phyloP scores from a whole-genome alignment of 2,113 vertebrate species.

The Tonatia bakeri region DNA sequence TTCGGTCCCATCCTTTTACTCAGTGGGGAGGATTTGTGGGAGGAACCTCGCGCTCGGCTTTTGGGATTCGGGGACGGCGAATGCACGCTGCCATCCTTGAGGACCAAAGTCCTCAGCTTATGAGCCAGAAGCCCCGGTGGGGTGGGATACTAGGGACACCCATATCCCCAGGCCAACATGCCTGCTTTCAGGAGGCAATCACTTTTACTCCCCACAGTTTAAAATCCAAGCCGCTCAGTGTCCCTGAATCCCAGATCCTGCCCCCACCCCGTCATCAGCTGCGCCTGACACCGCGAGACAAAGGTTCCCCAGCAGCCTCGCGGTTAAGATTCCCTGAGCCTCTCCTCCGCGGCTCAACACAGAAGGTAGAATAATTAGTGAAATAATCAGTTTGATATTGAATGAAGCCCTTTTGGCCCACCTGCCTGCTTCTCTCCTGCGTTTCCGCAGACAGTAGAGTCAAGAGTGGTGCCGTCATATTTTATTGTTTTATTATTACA shows the following conservation, averaged over 20 bases:
- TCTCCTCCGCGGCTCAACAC: slow-evolving; percentile 17
- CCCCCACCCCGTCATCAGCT: neutral
- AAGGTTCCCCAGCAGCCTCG: slow-evolving; percentile 16
- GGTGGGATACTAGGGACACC: neutral
- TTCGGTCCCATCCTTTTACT: neutral
- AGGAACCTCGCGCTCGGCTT: neutral
- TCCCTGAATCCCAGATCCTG: neutral
- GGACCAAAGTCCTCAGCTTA: neutral
- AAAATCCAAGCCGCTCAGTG: neutral
- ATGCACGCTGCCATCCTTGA: neutral
- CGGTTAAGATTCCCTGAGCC: neutral
- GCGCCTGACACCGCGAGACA: slow-evolving; percentile 39
- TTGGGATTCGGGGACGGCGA: neutral
- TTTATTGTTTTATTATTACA: slow-evolving; percentile 38
- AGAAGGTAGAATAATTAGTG: slow-evolving; percentile 65
- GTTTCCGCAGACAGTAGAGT: slow-evolving; percentile 18
- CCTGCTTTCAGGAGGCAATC: neutral
- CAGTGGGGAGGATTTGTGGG: neutral
- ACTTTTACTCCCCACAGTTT: neutral
- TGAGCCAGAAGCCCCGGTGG: neutral
- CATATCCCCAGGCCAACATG: neutral
- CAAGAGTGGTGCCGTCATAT: neutral
- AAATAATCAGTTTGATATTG: slow-evolving; percentile 61
- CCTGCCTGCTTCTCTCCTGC: slow-evolving; percentile 16
- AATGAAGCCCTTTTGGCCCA: slow-evolving; percentile 65